Base-by-base conservation (phyloP, 2,113 vertebrate species). In the Planiliza haematocheilus region DNA sequence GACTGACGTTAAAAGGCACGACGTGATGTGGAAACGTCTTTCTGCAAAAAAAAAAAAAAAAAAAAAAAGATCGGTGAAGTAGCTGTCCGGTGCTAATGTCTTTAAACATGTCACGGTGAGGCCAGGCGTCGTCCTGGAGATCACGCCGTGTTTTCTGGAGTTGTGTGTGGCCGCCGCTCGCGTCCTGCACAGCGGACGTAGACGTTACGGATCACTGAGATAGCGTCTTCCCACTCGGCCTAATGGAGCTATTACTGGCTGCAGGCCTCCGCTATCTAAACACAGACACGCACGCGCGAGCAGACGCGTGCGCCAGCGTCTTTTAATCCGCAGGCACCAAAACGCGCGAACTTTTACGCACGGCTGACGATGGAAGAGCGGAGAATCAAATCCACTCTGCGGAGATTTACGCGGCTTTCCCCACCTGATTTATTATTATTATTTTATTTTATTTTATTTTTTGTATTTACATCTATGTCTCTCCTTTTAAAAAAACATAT, bases 181-280 rank as follows among this genome's bases (percentile, higher is more conserved):
- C 1, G 43, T 61, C 46, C 60, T 38, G 39, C 50, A 17, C 56
- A 48, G 68, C 80, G 80, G 84, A 86, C 82, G 6, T 60, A 81
- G 81, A 79, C 85, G 81, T 88, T 83, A 82, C 86, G 90, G 79
- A 89, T 90, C 74, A 90, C 79, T 79, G 82, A 88, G 87, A 86
- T 74, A 63, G 69, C 37, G 70, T 81, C 83, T 74, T 63, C 79
- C 63, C 75, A 50, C 85, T 79, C 72, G 8, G 69, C 89, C 79
- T 94, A 92, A 92, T 86, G 94, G 93, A 93, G 62, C 92, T 86
- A 91, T 94, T 93, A 91, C 86, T 82, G 78, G 75, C 83, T 74
- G 43, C 61, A 75, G 76, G 85, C 89, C 90, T 72, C 58, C 76
- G 72, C 77, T 83, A 75, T 90, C 85, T 79, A 91, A 88, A 91